Percentiles rank a stretch among this genome's conserved stretches.
phyloP scores from a whole-genome alignment of 1,140 invertebrate species.

The Daktulosphaira vitifoliae region DNA sequence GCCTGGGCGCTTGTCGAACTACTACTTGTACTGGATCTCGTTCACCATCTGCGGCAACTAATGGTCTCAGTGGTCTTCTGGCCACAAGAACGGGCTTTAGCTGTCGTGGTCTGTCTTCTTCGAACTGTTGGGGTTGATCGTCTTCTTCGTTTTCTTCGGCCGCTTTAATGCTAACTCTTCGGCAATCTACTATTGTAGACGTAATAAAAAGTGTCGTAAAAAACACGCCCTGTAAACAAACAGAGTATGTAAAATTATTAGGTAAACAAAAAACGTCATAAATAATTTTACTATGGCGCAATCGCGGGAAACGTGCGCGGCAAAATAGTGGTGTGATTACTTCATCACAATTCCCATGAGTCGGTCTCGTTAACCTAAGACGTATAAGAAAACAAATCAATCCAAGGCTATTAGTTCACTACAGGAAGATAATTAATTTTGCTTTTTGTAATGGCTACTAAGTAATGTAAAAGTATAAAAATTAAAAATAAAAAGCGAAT shows the following conservation, averaged over 20 bases:
- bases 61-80: background rate
- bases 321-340: too few species aligned
- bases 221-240: conserved; percentile 19
- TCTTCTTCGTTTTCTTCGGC: conserved; percentile 36
- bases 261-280: too few species aligned
- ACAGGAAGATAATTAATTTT: too few species aligned
- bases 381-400: too few species aligned
- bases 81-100: conserved; percentile 35
- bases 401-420: too few species aligned
- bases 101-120: conserved; percentile 43
- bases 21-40: conserved; percentile 2
- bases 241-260: background rate
- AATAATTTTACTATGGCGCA: too few species aligned
- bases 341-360: too few species aligned
- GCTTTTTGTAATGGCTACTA: too few species aligned
- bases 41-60: background rate
- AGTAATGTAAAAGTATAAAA: background rate
- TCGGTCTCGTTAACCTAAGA: too few species aligned
- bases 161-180: conserved; percentile 16
- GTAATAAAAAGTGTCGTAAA: conserved; percentile 2
- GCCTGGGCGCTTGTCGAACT: background rate
- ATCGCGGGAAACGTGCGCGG: too few species aligned
- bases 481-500: background rate
- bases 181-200: background rate
- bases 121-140: conserved; percentile 38